phyloP scores from a whole-genome alignment of 2,113 vertebrate genomes.

The Esox niger region DNA sequence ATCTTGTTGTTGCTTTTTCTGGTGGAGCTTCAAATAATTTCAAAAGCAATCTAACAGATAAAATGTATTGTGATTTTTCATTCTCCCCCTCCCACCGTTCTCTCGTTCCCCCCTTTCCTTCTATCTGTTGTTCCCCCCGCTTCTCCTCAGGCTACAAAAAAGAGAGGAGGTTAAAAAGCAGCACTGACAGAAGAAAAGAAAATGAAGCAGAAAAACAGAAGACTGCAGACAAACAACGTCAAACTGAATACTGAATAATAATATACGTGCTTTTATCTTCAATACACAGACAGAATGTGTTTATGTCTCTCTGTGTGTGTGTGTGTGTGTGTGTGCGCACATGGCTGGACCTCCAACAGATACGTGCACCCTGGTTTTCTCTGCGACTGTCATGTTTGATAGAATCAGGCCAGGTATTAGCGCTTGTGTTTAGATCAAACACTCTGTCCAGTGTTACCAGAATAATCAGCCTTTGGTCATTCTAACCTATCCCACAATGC shows the following conservation, averaged over 20 bases:
- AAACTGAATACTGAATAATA: neutral
- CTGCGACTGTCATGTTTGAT: neutral
- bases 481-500: neutral
- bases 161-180: slow-evolving; percentile 2
- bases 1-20: too few species aligned
- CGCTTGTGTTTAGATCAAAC: neutral
- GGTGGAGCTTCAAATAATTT: too few species aligned
- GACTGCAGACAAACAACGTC: neutral
- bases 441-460: neutral
- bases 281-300: too few species aligned
- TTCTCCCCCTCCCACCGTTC: neutral
- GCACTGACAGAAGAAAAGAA: neutral
- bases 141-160: slow-evolving; percentile 9
- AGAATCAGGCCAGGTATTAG: too few species aligned
- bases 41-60: too few species aligned
- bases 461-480: neutral
- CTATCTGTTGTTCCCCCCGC: too few species aligned
- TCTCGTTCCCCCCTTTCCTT: too few species aligned
- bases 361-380: neutral
- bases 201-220: too few species aligned
- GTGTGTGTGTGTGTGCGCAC: neutral
- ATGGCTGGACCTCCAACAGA: too few species aligned
- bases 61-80: neutral
- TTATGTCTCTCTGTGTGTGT: slow-evolving; percentile 6
- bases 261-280: too few species aligned